phyloP scores from a whole-genome alignment of 2,797 vertebrate species.

The Morelia viridis region DNA sequence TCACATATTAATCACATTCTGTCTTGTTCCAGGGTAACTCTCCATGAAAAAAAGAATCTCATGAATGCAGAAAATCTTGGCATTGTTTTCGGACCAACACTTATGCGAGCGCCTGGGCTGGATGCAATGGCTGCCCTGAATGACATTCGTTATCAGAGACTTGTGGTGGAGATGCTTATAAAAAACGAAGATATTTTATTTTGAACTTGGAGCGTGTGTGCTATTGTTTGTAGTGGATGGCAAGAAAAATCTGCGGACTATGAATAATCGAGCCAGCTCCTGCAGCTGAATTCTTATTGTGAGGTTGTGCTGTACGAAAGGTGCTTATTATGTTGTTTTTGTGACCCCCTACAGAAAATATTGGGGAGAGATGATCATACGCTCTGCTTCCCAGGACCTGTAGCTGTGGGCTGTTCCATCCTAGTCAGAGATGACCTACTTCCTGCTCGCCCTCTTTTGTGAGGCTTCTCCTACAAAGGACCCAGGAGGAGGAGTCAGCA shows the following conservation, averaged over 20 bases:
- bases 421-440: constrained; percentile 84
- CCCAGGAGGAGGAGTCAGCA: constrained; percentile 75
- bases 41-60: constrained; percentile 93
- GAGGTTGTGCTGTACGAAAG: constrained; percentile 78
- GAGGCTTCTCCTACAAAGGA: constrained; percentile 79
- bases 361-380: constrained; percentile 76
- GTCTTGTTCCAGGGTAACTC: constrained; percentile 83
- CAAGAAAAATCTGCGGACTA: constrained; percentile 72
- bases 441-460: constrained; percentile 90
- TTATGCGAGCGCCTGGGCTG: constrained; percentile 91
- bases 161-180: constrained; percentile 98
- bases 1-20: neutral
- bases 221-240: constrained; percentile 51
- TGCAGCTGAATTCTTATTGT: constrained; percentile 70
- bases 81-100: constrained; percentile 95
- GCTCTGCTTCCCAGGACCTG: constrained; percentile 75
- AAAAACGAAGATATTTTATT: constrained; percentile 97
- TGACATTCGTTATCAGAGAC: constrained; percentile 97
- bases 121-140: constrained; percentile 94
- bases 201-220: constrained; percentile 74
- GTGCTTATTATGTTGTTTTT: constrained; percentile 73
- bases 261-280: constrained; percentile 77
- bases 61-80: constrained; percentile 98
- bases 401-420: constrained; percentile 77
- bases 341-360: constrained; percentile 77